A percentile compares a stretch with the other conserved stretches of the same genome.
Conservation (phyloP, 2,888 invertebrate species). For the Acanthosepion lycidas region DNA sequence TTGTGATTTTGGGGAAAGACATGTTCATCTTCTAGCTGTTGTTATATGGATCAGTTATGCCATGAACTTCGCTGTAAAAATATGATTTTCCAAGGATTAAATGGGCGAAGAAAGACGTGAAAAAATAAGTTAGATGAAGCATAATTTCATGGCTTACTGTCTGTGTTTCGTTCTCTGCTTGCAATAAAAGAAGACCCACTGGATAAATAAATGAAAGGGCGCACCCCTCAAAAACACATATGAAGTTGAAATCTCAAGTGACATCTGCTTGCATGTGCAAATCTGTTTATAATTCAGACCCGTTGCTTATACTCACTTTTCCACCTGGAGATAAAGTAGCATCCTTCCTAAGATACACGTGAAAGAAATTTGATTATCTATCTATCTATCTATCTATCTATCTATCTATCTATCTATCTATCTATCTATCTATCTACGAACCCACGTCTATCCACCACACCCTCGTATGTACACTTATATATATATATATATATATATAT, state of each 20-base stretch:
- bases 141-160: too few species aligned
- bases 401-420: background rate
- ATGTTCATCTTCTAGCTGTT: too few species aligned
- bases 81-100: too few species aligned
- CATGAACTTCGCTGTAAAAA: too few species aligned
- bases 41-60: too few species aligned
- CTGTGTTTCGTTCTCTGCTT: too few species aligned
- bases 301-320: background rate
- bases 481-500: background rate
- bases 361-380: background rate
- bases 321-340: background rate
- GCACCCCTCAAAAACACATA: background rate
- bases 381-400: background rate
- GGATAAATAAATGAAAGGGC: background rate
- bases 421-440: background rate
- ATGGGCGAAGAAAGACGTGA: too few species aligned
- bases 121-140: too few species aligned
- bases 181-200: background rate
- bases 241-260: background rate
- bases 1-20: too few species aligned
- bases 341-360: background rate
- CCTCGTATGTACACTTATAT: too few species aligned
- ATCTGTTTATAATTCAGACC: background rate
- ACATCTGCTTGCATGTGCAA: background rate
- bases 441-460: too few species aligned